A percentile compares a stretch with the other conserved stretches of the same genome.
Conservation (phyloP, 2,797 vertebrate species). For the Tenualosa thibaudeaui region DNA sequence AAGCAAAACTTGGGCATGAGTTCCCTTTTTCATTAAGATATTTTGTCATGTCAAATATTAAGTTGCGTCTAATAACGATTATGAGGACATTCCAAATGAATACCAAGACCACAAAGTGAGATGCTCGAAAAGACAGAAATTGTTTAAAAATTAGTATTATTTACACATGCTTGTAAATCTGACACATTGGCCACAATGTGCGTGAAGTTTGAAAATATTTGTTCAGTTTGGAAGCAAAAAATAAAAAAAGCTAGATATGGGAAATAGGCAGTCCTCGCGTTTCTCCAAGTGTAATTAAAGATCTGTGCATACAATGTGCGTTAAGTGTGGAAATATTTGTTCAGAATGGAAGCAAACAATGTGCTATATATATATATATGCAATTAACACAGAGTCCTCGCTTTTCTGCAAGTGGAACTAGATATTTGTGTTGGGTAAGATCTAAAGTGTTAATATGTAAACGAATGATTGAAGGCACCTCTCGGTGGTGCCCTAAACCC, state of each 20-base stretch:
- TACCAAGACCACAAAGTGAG: no score
- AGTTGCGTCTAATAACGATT: no score
- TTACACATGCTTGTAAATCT: no score
- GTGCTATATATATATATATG: no score
- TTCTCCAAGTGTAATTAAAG: neutral
- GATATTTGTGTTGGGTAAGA: slow-evolving; percentile 48
- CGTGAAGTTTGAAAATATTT: neutral
- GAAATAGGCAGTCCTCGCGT: neutral
- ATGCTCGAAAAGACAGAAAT: neutral
- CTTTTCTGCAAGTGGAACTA: slow-evolving; percentile 9
- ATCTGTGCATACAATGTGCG: neutral
- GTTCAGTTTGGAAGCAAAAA: neutral
- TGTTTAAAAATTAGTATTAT: no score
- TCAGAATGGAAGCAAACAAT: neutral
- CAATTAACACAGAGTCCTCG: neutral
- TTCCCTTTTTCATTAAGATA: neutral
- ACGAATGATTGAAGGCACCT: slow-evolving; percentile 81
- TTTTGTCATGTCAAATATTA: no score
- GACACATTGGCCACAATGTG: neutral
- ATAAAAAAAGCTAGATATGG: neutral
- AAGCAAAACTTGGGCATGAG: neutral
- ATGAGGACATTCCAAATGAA: no score
- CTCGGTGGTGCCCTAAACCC: slow-evolving; percentile 81
- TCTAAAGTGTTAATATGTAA: slow-evolving; percentile 80
- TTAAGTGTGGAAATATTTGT: neutral